Percentiles rank a stretch among this genome's conserved stretches.
phyloP scores from a whole-genome alignment of 2,113 vertebrate genomes.

The human (Homo sapiens) region DNA sequence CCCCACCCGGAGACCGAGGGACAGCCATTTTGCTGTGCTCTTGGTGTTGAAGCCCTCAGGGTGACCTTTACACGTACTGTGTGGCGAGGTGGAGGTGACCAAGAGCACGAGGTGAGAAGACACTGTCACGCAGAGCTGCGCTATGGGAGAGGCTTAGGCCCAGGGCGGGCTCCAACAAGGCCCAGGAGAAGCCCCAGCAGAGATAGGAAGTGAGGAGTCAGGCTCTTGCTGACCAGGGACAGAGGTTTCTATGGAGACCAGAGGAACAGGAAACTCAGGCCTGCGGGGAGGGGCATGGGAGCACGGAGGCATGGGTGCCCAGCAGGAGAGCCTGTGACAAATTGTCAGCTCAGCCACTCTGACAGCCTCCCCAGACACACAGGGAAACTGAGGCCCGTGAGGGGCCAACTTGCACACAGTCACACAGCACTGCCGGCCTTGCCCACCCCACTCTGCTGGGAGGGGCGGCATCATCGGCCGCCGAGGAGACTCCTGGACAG shows the following conservation, averaged over 20 bases:
- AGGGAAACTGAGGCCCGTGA: background rate
- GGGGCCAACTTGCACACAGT: background rate
- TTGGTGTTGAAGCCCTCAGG: background rate
- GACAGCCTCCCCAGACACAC: background rate
- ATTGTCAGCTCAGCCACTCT: background rate
- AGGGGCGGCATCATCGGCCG: accelerated
- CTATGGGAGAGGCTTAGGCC: background rate
- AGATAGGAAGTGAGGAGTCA: conserved; percentile 55
- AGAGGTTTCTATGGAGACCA: conserved; percentile 65
- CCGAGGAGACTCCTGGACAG: background rate
- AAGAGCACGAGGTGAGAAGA: background rate
- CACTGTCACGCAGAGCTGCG: background rate
- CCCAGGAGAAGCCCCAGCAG: background rate
- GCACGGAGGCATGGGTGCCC: background rate
- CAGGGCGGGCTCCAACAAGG: background rate
- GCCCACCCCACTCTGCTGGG: accelerated
- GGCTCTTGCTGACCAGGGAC: conserved; percentile 52
- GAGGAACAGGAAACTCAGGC: conserved; percentile 66
- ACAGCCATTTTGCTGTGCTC: background rate
- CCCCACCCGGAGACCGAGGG: background rate
- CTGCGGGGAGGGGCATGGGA: background rate
- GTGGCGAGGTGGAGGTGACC: background rate
- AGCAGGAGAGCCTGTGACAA: background rate
- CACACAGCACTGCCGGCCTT: background rate
- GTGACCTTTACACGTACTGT: background rate